Percentiles rank a stretch among this genome's conserved stretches.
These are phyloP conservation scores for Numenius arquata DNA, from an alignment of 2,113 vertebrate species.

Conservation along the genomic window DNA sequence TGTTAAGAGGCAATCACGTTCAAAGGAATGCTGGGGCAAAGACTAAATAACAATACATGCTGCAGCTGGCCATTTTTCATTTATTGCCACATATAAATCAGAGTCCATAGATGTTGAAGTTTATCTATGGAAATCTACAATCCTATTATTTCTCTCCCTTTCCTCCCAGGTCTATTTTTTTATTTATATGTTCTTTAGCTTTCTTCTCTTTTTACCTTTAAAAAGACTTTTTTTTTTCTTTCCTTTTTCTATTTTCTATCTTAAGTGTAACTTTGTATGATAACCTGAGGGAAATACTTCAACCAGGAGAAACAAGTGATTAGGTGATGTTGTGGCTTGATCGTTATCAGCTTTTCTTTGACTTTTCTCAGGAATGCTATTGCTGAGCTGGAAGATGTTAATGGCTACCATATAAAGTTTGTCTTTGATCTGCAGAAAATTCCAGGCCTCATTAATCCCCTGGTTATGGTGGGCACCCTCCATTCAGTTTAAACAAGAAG, in stretches of 20 bases:
- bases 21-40: background rate
- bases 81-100: background rate
- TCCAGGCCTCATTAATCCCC: constrained; percentile 14
- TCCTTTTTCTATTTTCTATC: background rate
- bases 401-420: constrained; percentile 19
- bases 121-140: background rate
- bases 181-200: background rate
- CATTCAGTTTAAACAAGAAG: constrained; percentile 16
- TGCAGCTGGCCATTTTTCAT: background rate
- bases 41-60: background rate
- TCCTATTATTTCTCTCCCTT: background rate
- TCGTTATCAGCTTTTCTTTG: background rate
- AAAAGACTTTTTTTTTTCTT: rapidly evolving
- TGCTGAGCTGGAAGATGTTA: background rate
- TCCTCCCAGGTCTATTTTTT: background rate
- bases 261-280: background rate
- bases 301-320: background rate
- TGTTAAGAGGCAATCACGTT: background rate
- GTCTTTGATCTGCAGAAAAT: constrained; percentile 50
- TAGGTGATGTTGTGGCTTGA: background rate
- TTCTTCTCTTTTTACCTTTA: background rate
- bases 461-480: background rate
- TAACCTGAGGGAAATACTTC: background rate
- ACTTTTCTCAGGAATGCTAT: constrained; percentile 25
- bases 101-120: background rate